A percentile compares a stretch with the other conserved stretches of the same genome.
Evolutionary conservation across 92 coral and sea anemone genomes (phyloP).

Genomic region (Bergia puertoricense): DNA sequence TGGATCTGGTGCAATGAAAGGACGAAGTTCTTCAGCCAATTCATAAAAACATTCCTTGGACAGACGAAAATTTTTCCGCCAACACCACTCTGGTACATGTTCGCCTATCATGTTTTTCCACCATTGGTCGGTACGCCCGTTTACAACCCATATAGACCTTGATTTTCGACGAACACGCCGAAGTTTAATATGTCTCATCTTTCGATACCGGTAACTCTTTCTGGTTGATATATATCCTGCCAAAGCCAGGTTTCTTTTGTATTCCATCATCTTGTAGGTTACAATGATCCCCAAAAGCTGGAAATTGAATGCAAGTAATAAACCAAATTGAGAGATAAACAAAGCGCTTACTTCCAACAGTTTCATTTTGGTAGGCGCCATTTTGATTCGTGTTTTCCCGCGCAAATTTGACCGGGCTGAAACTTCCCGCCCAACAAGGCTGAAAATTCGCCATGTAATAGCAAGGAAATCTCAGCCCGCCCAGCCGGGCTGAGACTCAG

Average conservation of each 20-base stretch:
- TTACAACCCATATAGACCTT: conserved; percentile 48
- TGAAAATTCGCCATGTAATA: no score
- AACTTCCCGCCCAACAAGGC: no score
- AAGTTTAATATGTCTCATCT: conserved; percentile 47
- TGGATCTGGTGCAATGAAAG: conserved; percentile 43
- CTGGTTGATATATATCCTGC: conserved; percentile 38
- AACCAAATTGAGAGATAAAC: no score
- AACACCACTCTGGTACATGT: conserved; percentile 47
- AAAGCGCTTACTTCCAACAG: no score
- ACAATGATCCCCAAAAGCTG: no score
- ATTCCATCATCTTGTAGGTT: no score
- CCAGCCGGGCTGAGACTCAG: no score
- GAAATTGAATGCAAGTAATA: no score
- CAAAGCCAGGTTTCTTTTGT: conserved; percentile 36
- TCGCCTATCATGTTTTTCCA: conserved; percentile 45
- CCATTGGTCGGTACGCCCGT: conserved; percentile 55
- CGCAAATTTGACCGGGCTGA: no score
- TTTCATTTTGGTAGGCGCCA: no score
- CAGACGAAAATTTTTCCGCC: conserved; percentile 51
- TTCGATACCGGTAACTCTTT: conserved; percentile 18
- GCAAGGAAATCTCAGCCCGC: no score
- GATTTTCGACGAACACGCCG: conserved; percentile 37
- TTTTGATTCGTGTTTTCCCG: no score
- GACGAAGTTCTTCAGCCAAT: conserved; percentile 45
- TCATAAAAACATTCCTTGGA: conserved; percentile 49